Percentiles rank a stretch among this genome's conserved stretches.
These are phyloP conservation scores for Glareola pratincola DNA, from an alignment of 2,113 vertebrate genomes.

Conservation along the genomic window DNA sequence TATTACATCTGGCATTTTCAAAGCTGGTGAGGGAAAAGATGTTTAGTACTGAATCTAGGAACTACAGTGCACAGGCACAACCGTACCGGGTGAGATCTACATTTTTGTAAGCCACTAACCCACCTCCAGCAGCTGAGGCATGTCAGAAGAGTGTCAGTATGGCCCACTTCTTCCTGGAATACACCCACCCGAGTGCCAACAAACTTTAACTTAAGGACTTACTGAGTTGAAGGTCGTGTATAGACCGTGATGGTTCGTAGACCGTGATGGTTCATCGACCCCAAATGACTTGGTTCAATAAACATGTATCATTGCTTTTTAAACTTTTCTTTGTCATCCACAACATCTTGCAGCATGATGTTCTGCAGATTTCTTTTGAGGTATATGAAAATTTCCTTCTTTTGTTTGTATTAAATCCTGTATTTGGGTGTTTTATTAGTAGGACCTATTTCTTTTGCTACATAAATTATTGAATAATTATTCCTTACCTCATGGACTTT, in stretches of 20 bases:
- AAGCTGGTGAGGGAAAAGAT: not conserved
- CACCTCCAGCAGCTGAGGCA: not conserved
- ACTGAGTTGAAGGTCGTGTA: not conserved
- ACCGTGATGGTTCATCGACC: not conserved
- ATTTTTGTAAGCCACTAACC: not conserved
- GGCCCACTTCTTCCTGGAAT: not conserved
- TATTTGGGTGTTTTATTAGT: not conserved
- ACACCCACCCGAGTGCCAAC: rapidly evolving
- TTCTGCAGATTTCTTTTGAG: not conserved
- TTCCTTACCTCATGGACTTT: not conserved
- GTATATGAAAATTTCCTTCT: not conserved
- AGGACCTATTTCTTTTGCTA: not conserved
- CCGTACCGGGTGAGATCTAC: not conserved
- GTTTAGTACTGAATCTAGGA: not conserved
- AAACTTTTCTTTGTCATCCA: not conserved
- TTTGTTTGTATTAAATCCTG: not conserved
- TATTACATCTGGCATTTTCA: not conserved
- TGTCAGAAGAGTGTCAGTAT: not conserved
- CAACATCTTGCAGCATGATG: not conserved
- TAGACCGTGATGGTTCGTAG: not conserved
- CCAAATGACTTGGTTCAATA: not conserved
- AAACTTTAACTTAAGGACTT: not conserved
- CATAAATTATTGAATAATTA: not conserved
- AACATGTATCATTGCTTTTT: not conserved
- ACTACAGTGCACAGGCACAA: rapidly evolving